A percentile compares a stretch with the other conserved stretches of the same genome.
phyloP scores from a whole-genome alignment of 2,113 vertebrate genomes.

The Myrmecobius fasciatus region DNA sequence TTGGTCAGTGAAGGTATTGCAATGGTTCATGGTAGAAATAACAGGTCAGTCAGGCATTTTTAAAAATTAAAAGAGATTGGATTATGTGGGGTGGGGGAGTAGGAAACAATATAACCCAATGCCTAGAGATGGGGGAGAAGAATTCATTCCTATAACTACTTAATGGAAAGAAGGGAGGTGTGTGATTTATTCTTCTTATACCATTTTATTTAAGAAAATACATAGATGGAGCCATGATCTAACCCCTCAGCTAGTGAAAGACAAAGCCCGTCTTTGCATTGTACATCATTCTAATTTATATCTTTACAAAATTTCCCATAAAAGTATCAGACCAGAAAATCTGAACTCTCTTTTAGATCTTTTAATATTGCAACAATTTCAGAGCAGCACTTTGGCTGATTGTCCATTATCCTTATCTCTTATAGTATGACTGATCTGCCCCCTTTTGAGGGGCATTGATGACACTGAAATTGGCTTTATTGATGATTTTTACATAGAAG shows the following conservation, averaged over 20 bases:
- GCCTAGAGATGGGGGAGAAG: neutral
- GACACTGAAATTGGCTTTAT: neutral
- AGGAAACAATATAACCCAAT: neutral
- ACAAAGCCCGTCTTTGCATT: neutral
- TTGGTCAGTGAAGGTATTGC: neutral
- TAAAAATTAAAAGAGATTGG: neutral
- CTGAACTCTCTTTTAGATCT: neutral
- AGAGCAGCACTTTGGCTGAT: neutral
- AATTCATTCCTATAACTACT: neutral
- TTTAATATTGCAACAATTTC: neutral
- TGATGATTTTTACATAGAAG: neutral
- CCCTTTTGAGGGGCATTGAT: neutral
- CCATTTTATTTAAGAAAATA: neutral
- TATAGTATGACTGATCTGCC: neutral
- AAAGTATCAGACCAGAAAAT: neutral
- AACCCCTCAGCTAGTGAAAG: neutral
- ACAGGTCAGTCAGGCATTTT: neutral
- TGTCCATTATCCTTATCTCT: neutral
- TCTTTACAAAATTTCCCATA: neutral
- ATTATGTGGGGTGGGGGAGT: neutral
- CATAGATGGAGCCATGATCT: neutral
- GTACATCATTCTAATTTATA: neutral
- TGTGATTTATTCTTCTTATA: neutral
- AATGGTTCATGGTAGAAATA: neutral
- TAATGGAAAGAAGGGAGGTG: neutral